phyloP scores from a whole-genome alignment of 1,140 invertebrate species.

The Chironomus striatipennis region DNA sequence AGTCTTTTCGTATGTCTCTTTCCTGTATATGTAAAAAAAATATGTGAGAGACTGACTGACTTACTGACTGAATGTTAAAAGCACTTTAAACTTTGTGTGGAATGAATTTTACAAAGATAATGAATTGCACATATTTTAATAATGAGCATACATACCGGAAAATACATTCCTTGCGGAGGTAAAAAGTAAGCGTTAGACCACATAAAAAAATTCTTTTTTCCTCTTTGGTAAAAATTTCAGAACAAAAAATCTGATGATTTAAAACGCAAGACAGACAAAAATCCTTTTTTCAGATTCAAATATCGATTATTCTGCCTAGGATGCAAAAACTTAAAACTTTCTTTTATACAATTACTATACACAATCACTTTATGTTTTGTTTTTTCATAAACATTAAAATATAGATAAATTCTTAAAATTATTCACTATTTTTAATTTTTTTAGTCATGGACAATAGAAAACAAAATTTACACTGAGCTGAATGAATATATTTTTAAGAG shows the following conservation, averaged over 20 bases:
- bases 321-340: background rate
- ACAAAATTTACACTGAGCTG: slow-evolving; percentile 1
- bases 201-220: slow-evolving; percentile 10
- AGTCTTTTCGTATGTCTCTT: too few species aligned
- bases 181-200: slow-evolving; percentile 15
- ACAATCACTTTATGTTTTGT: slow-evolving; percentile 1
- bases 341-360: slow-evolving; percentile 2
- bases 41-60: too few species aligned
- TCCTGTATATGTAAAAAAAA: too few species aligned
- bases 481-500: slow-evolving; percentile 8
- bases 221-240: slow-evolving; percentile 13
- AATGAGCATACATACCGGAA: background rate
- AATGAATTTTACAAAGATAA: too few species aligned
- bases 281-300: slow-evolving; percentile 13
- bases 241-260: slow-evolving; percentile 5
- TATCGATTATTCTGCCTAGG: slow-evolving; percentile 6
- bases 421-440: slow-evolving; percentile 4
- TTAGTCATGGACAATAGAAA: slow-evolving; percentile 12
- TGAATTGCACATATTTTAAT: too few species aligned
- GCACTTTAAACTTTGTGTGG: too few species aligned
- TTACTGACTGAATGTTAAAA: too few species aligned
- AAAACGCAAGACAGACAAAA: slow-evolving; percentile 7
- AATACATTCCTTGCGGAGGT: slow-evolving; percentile 18
- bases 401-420: slow-evolving; percentile 4
- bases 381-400: background rate